phyloP scores from a whole-genome alignment of 2,113 vertebrate genomes.

The Aldabrachelys gigantea region DNA sequence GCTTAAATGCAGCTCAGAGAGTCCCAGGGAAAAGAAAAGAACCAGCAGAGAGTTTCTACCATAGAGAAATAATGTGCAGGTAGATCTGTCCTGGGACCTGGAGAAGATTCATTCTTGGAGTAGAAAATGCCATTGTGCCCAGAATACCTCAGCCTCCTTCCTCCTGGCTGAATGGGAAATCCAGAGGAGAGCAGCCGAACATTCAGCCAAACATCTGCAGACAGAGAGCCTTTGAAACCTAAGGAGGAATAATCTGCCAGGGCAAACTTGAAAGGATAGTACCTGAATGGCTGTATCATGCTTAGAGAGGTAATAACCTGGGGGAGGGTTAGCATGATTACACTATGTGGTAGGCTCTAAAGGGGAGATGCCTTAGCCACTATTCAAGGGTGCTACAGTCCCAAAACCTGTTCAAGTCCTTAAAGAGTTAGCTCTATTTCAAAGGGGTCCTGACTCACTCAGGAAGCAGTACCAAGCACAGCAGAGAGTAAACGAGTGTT shows the following conservation, averaged over 20 bases:
- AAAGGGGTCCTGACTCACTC: neutral
- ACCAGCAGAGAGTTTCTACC: neutral
- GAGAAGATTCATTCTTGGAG: neutral
- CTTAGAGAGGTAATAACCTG: neutral
- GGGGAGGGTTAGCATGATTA: neutral
- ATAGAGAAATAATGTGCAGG: neutral
- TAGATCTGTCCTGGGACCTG: neutral
- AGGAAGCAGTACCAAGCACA: neutral
- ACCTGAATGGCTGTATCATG: neutral
- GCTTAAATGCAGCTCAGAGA: accelerated
- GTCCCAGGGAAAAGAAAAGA: neutral
- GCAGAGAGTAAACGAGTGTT: neutral
- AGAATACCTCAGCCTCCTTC: neutral
- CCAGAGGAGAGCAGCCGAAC: neutral
- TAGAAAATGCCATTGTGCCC: neutral
- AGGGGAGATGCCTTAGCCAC: neutral
- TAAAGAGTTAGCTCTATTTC: neutral
- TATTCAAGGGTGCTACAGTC: neutral
- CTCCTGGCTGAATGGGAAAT: neutral
- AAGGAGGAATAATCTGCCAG: neutral
- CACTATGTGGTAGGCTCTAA: neutral
- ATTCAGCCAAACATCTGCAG: neutral
- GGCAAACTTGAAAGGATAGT: neutral
- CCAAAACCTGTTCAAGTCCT: neutral
- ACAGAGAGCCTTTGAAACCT: neutral